phyloP scores from a whole-genome alignment of 2,888 invertebrate genomes.

The Drosophila sordidula region DNA sequence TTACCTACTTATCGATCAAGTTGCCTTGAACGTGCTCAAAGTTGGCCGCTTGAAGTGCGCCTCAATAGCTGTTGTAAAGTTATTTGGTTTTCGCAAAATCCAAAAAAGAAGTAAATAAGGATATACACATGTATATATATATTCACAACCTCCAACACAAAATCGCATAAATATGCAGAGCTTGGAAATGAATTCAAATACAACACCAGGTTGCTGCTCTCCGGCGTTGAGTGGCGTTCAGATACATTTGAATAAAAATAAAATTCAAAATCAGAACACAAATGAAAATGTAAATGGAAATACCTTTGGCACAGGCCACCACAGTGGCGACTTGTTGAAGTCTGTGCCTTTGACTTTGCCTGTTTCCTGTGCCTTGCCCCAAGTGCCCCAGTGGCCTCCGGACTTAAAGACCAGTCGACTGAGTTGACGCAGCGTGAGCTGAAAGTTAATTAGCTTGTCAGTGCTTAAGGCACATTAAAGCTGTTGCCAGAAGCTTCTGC shows the following conservation, averaged over 20 bases:
- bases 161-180: slow-evolving; percentile 25
- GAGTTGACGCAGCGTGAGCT: slow-evolving; percentile 28
- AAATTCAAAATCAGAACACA: slow-evolving; percentile 25
- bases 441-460: slow-evolving; percentile 52
- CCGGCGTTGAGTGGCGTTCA: slow-evolving; percentile 12
- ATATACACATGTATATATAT: neutral
- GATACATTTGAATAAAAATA: slow-evolving; percentile 36
- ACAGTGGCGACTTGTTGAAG: slow-evolving; percentile 25
- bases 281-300: slow-evolving; percentile 26
- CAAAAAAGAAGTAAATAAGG: neutral
- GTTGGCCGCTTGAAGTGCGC: slow-evolving; percentile 39
- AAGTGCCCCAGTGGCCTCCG: neutral
- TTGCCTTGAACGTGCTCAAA: slow-evolving; percentile 39
- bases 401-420: neutral
- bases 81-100: slow-evolving; percentile 20
- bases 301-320: slow-evolving; percentile 19
- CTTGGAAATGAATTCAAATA: slow-evolving; percentile 24
- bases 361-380: neutral
- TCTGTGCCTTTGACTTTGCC: slow-evolving; percentile 10
- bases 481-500: slow-evolving; percentile 5
- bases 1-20: slow-evolving; percentile 65
- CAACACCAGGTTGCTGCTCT: neutral
- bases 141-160: neutral
- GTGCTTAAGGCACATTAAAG: slow-evolving; percentile 32
- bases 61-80: slow-evolving; percentile 27